These are phyloP conservation scores for Zaprionus taronus DNA, from an alignment of 1,140 invertebrate genomes.

Conservation along the genomic window DNA sequence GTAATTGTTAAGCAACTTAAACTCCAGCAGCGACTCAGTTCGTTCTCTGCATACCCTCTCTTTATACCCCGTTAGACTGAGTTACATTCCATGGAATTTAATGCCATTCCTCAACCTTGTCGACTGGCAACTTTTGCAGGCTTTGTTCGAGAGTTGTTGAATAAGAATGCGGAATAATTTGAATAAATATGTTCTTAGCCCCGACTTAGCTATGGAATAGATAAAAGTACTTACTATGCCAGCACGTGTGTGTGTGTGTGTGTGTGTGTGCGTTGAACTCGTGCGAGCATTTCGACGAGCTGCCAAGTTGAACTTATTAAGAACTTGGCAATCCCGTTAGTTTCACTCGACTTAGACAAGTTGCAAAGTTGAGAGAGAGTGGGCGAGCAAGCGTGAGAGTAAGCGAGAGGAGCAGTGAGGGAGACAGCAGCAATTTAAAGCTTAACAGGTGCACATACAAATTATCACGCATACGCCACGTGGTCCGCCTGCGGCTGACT, in stretches of 20 bases:
- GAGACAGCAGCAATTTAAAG: background rate
- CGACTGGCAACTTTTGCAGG: background rate
- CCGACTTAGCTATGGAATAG: background rate
- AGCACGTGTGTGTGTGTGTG: background rate
- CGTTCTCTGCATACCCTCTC: background rate
- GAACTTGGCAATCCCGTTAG: conserved; percentile 23
- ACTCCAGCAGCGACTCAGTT: background rate
- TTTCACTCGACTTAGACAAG: conserved; percentile 10
- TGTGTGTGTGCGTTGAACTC: background rate
- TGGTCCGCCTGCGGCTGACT: background rate
- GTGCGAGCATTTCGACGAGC: conserved; percentile 14
- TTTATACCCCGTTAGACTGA: background rate
- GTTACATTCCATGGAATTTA: background rate
- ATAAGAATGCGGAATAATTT: conserved; percentile 23
- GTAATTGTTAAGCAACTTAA: background rate
- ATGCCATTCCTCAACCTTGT: background rate
- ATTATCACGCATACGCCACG: conserved; percentile 27
- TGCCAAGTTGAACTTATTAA: conserved; percentile 1
- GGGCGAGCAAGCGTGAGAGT: background rate
- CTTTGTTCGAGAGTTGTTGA: background rate
- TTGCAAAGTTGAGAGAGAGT: background rate
- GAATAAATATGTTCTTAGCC: conserved; percentile 26
- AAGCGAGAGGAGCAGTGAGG: background rate
- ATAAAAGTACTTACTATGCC: background rate
- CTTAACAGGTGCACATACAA: conserved; percentile 28